A percentile compares a stretch with the other conserved stretches of the same genome.
Evolutionary conservation across 2,113 vertebrate species (phyloP).

Genomic region (Pachycephala philippinensis): DNA sequence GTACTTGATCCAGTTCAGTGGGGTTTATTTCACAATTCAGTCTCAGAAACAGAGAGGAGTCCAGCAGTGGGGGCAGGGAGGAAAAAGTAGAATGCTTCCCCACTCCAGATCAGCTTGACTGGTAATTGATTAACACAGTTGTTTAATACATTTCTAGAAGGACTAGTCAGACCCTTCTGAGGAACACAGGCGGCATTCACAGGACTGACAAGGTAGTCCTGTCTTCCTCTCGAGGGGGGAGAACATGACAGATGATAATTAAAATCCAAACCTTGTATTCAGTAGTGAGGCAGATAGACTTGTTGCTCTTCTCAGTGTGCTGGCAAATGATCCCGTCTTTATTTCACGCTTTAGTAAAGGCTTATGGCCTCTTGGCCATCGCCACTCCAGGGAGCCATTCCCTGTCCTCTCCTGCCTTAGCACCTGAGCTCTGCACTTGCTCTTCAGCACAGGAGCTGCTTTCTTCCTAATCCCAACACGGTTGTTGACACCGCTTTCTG

Average conservation of each 20-base stretch:
- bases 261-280: neutral
- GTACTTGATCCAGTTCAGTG: rapidly evolving
- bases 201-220: neutral
- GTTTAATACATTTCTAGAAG: neutral
- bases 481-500: rapidly evolving
- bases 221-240: rapidly evolving
- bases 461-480: neutral
- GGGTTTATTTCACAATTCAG: neutral
- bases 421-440: neutral
- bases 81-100: neutral
- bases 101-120: neutral
- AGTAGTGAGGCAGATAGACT: neutral
- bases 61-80: rapidly evolving
- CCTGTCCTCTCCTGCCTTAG: neutral
- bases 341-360: rapidly evolving
- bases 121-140: neutral
- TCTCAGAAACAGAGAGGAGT: neutral
- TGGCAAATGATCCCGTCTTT: neutral
- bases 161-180: neutral
- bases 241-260: neutral
- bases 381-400: rapidly evolving
- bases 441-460: neutral
- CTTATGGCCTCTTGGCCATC: neutral
- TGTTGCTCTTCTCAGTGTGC: neutral
- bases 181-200: neutral